Conservation (phyloP, 1,140 invertebrate species). For the Glossosoma conforme region DNA sequence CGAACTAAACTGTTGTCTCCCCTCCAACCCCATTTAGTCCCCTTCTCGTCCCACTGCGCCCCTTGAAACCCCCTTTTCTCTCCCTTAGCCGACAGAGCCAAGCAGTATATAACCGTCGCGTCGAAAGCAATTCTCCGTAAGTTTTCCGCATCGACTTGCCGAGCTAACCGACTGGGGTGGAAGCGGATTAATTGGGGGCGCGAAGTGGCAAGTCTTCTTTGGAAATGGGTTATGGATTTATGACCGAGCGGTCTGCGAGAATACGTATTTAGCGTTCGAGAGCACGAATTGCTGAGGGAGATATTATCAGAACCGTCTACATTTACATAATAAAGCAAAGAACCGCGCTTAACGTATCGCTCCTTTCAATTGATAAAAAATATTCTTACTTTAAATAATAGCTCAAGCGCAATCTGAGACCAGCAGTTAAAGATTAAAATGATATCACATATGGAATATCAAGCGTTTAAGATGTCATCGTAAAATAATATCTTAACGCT, state of each 20-base stretch:
- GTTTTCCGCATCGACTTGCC: slow-evolving; percentile 4
- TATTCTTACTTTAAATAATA: too few relatives aligned
- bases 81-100: slow-evolving; percentile 1
- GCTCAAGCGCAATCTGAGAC: too few relatives aligned
- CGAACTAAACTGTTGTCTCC: background rate
- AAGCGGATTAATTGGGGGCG: slow-evolving; percentile 12
- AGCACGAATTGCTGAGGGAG: too few relatives aligned
- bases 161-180: background rate
- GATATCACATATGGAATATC: too few relatives aligned
- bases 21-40: background rate
- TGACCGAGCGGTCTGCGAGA: background rate
- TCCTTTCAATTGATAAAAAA: too few relatives aligned
- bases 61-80: background rate
- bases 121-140: slow-evolving; percentile 16
- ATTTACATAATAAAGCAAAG: too few relatives aligned
- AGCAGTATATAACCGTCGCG: slow-evolving; percentile 8
- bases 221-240: slow-evolving; percentile 16
- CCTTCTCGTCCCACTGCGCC: background rate
- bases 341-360: too few relatives aligned
- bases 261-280: too few relatives aligned
- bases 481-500: too few relatives aligned
- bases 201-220: background rate
- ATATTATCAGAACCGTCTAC: too few relatives aligned
- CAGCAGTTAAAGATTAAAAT: too few relatives aligned
- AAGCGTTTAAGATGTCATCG: too few relatives aligned